Conservation (phyloP, 2,888 invertebrate species). For the Empis livida region DNA sequence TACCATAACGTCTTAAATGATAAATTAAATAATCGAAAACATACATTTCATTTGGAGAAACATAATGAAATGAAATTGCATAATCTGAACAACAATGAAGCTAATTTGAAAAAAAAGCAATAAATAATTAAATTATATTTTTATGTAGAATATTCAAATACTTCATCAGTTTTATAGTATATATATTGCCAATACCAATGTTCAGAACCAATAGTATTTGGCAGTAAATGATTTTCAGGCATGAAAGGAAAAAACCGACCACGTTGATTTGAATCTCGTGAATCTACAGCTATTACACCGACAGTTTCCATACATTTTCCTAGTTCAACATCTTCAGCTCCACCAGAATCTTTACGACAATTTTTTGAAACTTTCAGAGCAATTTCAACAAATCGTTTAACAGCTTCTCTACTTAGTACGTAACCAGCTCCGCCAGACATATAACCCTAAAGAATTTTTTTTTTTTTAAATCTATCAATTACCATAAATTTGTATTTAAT, state of each 20-base stretch:
- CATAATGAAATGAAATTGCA: constrained; percentile 92
- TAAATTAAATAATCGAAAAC: constrained; percentile 91
- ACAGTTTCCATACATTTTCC: constrained; percentile 72
- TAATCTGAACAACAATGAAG: constrained; percentile 76
- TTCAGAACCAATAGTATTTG: constrained; percentile 63
- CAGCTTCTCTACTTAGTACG: constrained; percentile 74
- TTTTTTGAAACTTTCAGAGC: constrained; percentile 51
- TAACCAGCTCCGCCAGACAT: constrained; percentile 94
- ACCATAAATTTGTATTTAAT: not conserved
- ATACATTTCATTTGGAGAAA: constrained; percentile 86
- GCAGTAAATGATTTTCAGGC: constrained; percentile 88
- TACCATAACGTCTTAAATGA: constrained; percentile 72
- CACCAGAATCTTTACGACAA: constrained; percentile 37
- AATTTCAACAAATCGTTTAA: constrained; percentile 61
- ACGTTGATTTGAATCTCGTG: constrained; percentile 72
- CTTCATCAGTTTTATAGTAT: constrained; percentile 78
- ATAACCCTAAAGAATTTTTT: constrained; percentile 49
- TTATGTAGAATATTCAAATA: constrained; percentile 12
- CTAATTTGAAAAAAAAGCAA: constrained; percentile 11
- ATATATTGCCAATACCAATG: constrained; percentile 98
- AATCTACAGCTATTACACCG: constrained; percentile 80
- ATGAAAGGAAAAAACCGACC: constrained; percentile 95
- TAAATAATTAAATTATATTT: no score
- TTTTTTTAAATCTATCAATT: constrained; percentile 23
- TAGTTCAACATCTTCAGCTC: constrained; percentile 34